Evolutionary conservation across 2,797 vertebrate species (phyloP).

Genomic region (Arremon aurantiirostris): DNA sequence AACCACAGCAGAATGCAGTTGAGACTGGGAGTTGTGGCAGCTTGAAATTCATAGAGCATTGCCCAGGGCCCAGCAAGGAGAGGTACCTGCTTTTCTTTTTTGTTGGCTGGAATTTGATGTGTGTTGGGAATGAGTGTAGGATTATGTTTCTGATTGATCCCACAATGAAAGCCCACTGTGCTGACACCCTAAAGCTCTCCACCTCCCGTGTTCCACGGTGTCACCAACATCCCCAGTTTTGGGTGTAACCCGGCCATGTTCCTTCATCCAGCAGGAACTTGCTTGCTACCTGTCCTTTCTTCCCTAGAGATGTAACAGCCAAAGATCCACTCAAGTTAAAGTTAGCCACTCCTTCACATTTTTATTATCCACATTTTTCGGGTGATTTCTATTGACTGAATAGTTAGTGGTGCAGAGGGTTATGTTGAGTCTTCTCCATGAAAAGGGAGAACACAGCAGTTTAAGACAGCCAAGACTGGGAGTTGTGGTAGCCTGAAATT

Average conservation of each 20-base stretch:
- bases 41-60: accelerated
- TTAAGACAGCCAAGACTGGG: too few relatives aligned
- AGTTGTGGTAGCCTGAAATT: too few relatives aligned
- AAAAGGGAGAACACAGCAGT: not conserved
- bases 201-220: accelerated
- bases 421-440: accelerated
- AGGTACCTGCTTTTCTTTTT: accelerated
- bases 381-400: accelerated
- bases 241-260: accelerated
- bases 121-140: accelerated
- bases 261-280: not conserved
- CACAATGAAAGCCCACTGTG: accelerated
- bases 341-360: accelerated
- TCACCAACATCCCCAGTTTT: not conserved
- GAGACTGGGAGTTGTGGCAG: accelerated
- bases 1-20: accelerated
- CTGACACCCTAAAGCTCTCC: accelerated
- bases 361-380: accelerated
- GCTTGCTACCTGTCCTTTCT: not conserved
- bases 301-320: accelerated
- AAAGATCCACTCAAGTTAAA: accelerated
- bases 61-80: accelerated
- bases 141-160: accelerated
- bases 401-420: accelerated
- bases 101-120: accelerated